Evolutionary conservation across 2,797 vertebrate species (phyloP).

Genomic region (Pachyuromys duprasi): DNA sequence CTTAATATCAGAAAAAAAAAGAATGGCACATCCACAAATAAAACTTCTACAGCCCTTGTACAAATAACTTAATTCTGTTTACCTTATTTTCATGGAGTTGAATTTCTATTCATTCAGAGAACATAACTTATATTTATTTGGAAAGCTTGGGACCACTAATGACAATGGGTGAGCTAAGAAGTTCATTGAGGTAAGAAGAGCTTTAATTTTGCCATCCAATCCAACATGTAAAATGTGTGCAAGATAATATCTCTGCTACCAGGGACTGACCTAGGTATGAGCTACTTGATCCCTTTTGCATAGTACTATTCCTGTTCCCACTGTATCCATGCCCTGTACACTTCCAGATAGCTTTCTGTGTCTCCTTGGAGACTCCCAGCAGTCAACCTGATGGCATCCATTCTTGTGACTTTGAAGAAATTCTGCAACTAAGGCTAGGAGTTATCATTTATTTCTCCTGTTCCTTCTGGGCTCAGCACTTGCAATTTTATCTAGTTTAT

Average conservation of each 20-base stretch:
- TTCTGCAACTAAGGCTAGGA: neutral
- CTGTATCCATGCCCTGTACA: neutral
- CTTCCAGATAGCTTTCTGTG: neutral
- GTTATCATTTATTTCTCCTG: constrained; percentile 11
- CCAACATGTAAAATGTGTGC: neutral
- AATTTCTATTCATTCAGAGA: neutral
- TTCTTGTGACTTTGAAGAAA: constrained; percentile 8
- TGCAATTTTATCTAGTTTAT: neutral
- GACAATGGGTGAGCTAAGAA: neutral
- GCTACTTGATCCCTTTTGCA: neutral
- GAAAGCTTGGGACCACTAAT: neutral
- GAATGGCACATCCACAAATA: neutral
- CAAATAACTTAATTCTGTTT: neutral
- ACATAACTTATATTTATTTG: neutral
- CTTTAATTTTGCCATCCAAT: neutral
- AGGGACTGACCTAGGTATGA: neutral
- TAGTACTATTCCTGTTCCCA: neutral
- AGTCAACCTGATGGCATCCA: neutral
- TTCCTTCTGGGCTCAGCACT: neutral
- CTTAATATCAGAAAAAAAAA: neutral
- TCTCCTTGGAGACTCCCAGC: neutral
- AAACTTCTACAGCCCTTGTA: neutral
- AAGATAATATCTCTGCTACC: neutral
- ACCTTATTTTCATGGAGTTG: neutral
- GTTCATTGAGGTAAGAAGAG: neutral